phyloP scores from a whole-genome alignment of 2,113 vertebrate species.

The Lagenorhynchus albirostris region DNA sequence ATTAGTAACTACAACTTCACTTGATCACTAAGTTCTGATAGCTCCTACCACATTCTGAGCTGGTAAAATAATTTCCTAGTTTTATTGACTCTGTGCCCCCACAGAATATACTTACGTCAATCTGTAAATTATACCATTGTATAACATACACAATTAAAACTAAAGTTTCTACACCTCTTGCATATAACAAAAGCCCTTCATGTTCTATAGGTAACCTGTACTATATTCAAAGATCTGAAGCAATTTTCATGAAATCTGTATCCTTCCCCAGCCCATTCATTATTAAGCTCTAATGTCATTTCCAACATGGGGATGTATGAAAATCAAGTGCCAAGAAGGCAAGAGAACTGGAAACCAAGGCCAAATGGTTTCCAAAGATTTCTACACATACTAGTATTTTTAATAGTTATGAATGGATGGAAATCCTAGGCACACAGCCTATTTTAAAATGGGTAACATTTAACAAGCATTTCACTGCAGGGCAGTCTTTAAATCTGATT shows the following conservation, averaged over 20 bases:
- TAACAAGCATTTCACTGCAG: neutral
- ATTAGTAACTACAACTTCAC: constrained; percentile 72
- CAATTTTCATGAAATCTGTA: neutral
- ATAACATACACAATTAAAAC: neutral
- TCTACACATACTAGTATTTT: neutral
- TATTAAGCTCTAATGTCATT: constrained; percentile 21
- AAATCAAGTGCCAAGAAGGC: constrained; percentile 31
- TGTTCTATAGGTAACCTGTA: neutral
- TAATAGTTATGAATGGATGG: neutral
- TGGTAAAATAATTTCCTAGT: constrained; percentile 40
- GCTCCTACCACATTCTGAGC: constrained; percentile 71
- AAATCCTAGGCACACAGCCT: neutral
- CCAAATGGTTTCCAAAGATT: neutral
- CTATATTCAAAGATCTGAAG: constrained; percentile 25
- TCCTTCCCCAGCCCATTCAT: neutral
- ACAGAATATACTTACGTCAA: constrained; percentile 61
- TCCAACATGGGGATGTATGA: neutral
- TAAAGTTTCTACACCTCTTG: neutral
- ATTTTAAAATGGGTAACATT: neutral
- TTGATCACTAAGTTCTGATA: constrained; percentile 69
- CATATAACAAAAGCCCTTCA: neutral
- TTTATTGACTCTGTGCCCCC: constrained; percentile 43
- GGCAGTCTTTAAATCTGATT: constrained; percentile 5
- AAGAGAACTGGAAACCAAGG: neutral
- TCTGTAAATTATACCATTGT: constrained; percentile 35